These are phyloP conservation scores for Trachelus stipa DNA, from an alignment of 2,888 invertebrate genomes.

Conservation along the genomic window DNA sequence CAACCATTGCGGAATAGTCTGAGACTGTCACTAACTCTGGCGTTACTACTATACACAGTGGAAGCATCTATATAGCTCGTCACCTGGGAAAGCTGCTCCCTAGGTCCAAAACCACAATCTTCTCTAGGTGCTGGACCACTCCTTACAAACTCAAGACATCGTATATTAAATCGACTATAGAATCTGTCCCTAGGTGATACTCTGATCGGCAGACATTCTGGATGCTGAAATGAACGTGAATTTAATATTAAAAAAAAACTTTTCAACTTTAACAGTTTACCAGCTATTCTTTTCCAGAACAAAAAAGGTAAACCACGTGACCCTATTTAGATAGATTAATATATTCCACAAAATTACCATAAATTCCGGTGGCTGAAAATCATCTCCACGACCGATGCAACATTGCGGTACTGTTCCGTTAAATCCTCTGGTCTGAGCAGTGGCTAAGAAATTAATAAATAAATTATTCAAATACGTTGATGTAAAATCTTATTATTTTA, in stretches of 20 bases:
- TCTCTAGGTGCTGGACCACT: constrained; percentile 84
- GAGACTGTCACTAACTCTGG: constrained; percentile 77
- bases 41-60: constrained; percentile 83
- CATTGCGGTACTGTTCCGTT: constrained; percentile 84
- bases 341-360: constrained; percentile 67
- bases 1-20: constrained; percentile 80
- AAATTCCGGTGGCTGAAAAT: constrained; percentile 73
- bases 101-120: constrained; percentile 83
- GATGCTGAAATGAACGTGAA: constrained; percentile 72
- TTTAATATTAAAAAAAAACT: no score
- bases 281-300: neutral
- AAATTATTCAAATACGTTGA: neutral
- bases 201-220: constrained; percentile 85
- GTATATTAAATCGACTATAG: constrained; percentile 76
- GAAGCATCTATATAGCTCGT: constrained; percentile 87
- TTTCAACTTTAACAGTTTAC: neutral
- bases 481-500: neutral
- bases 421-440: constrained; percentile 81
- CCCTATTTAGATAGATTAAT: neutral
- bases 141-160: constrained; percentile 85
- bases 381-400: constrained; percentile 74
- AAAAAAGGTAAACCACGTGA: neutral
- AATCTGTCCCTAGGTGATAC: constrained; percentile 81
- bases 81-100: constrained; percentile 88
- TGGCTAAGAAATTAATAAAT: constrained; percentile 63